Base-by-base conservation (phyloP, 1,140 invertebrate genomes). In the Lucilia cuprina region DNA sequence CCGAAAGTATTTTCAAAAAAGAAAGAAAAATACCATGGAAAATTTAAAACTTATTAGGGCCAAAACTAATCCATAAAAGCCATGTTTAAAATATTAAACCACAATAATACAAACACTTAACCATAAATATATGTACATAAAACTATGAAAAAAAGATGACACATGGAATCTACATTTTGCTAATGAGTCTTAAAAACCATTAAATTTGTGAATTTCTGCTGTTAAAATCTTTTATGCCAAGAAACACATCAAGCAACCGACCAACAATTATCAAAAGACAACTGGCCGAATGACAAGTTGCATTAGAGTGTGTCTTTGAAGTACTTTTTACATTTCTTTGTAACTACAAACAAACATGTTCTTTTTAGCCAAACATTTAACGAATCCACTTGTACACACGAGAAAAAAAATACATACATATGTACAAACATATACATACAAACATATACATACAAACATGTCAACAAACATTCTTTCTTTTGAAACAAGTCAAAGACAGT, bases 161-260 rank as follows among this genome's bases (percentile, higher is more conserved):
- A 77, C 74, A 34, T 41, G 13, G 74, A 77, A 77, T 77, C 34
- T n/a, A 77, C 74, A 47, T 77, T 77, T 77, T 30, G 74, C 74
- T 77, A 77, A 77, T 77, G 74, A 77, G 74, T 77, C 74, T 77
- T 17, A 77, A 77, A 77, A 2, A 35, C 74, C 74, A 77, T 77
- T 77, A 77, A 77, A 35, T 41, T 17, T 41, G 5, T 55, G 50
- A 12, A 10, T 41, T n/a, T 77, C 34, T 17, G 2, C 30, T 77
- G 74, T 35, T 30, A 13, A 30, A 74, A 13, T 41, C 41, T 41
- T 41, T 41, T 41, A 30, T 30, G 13, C 50, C 5, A 41, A 41
- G 41, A 30, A 30, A 30, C 25, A 30, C 25, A 30, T 30, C 41
- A 41, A 41, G 41, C 41, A 55, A 14, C 12, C 25, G 4, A 55